phyloP scores from a whole-genome alignment of 2,888 invertebrate genomes.

The Scaptomyza polygonia region DNA sequence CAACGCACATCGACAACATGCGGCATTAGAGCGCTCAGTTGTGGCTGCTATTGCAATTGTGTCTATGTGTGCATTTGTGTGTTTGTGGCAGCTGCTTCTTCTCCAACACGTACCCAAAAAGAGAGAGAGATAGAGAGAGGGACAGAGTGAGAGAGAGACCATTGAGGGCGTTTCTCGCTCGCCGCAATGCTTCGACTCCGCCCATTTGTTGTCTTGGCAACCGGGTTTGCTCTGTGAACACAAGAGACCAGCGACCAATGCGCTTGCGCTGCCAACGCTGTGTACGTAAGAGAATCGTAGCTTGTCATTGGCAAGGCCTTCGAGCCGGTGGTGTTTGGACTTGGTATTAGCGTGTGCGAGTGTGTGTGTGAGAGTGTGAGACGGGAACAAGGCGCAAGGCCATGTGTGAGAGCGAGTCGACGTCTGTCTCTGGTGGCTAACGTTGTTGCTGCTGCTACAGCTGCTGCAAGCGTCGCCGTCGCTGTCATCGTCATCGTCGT shows the following conservation, averaged over 20 bases:
- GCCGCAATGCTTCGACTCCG: slow-evolving; percentile 53
- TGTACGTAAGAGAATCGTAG: slow-evolving; percentile 80
- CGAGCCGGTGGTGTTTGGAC: slow-evolving; percentile 49
- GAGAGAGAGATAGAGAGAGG: background rate
- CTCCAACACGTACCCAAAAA: slow-evolving; percentile 17
- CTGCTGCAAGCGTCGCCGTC: slow-evolving; percentile 32
- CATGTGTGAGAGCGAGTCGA: slow-evolving; percentile 62
- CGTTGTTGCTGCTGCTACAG: slow-evolving; percentile 28
- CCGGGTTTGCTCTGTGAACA: slow-evolving; percentile 72
- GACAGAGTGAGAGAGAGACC: slow-evolving; percentile 1
- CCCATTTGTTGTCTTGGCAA: slow-evolving; percentile 78
- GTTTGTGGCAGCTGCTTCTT: slow-evolving; percentile 40
- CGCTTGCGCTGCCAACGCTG: slow-evolving; percentile 75
- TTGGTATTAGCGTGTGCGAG: background rate
- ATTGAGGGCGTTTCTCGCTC: slow-evolving; percentile 65
- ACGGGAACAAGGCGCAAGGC: slow-evolving; percentile 34
- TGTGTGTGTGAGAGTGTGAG: slow-evolving; percentile 52
- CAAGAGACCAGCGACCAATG: slow-evolving; percentile 75
- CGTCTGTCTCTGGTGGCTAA: slow-evolving; percentile 36
- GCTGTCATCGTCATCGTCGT: slow-evolving; percentile 42
- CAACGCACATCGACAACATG: slow-evolving; percentile 34
- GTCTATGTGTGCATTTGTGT: slow-evolving; percentile 10
- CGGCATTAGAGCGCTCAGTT: slow-evolving; percentile 29
- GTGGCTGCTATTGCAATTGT: background rate
- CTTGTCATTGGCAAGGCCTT: slow-evolving; percentile 67